Percentiles rank a stretch among this genome's conserved stretches.
Conservation (phyloP, 2,797 vertebrate genomes). For the Ammospiza maritima region DNA sequence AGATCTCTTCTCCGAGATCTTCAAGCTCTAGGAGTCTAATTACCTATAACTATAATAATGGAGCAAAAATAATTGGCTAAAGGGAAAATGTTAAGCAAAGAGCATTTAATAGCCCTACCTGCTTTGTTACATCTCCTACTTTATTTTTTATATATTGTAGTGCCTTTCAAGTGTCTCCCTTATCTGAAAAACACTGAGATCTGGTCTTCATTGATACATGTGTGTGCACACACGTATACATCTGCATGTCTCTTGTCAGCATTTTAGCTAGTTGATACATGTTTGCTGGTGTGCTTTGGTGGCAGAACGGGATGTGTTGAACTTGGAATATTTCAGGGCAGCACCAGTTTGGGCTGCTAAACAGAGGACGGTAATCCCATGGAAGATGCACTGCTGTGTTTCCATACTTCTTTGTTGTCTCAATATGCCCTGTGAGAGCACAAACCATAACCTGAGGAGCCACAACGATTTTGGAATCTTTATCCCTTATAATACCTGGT, state of each 20-base stretch:
- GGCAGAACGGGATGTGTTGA: neutral
- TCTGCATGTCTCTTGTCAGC: neutral
- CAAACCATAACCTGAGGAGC: neutral
- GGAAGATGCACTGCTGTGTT: neutral
- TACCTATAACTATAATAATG: neutral
- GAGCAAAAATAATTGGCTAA: neutral
- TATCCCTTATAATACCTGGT: neutral
- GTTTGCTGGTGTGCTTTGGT: neutral
- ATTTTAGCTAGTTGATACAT: neutral
- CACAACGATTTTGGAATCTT: fast-evolving
- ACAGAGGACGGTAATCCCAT: neutral
- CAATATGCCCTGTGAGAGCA: neutral
- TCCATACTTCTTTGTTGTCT: neutral
- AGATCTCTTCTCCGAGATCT: neutral
- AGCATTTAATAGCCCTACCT: neutral
- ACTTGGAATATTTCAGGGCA: neutral
- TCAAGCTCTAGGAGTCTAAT: neutral
- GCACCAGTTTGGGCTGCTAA: neutral
- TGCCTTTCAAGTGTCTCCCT: neutral
- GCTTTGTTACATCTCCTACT: neutral
- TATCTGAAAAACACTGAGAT: neutral
- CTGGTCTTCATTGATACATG: neutral
- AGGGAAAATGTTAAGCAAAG: neutral
- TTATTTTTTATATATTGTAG: neutral
- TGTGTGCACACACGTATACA: neutral